Evolutionary conservation across 1,140 invertebrate genomes (phyloP).

Genomic region (Steinernema khuongi): DNA sequence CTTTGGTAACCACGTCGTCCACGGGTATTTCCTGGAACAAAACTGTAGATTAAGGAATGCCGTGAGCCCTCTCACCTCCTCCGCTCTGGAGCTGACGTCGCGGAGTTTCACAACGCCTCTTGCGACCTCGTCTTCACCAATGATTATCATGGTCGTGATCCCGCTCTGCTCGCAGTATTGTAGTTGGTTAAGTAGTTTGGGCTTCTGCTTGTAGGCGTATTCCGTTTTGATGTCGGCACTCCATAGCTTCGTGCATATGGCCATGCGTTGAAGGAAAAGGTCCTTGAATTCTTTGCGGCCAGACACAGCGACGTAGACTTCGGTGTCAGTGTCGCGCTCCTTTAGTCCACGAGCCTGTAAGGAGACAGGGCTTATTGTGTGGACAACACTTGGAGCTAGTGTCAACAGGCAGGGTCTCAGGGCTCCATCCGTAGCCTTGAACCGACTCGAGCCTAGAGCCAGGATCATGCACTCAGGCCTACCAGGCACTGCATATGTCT

Average conservation of each 20-base stretch:
- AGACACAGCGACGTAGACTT: slow-evolving; percentile 78
- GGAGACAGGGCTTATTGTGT: slow-evolving; percentile 17
- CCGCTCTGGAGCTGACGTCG: slow-evolving; percentile 59
- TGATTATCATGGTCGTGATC: slow-evolving; percentile 79
- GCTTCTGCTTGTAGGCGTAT: slow-evolving; percentile 75
- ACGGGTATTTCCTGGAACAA: background rate
- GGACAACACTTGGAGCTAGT: no score
- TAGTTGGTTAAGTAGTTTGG: slow-evolving; percentile 82
- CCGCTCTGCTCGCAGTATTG: slow-evolving; percentile 81
- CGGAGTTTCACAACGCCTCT: slow-evolving; percentile 77
- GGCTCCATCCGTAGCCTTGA: no score
- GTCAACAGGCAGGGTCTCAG: no score
- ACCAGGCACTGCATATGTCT: no score
- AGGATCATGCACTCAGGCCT: no score
- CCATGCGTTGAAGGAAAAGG: background rate
- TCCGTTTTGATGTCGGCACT: background rate
- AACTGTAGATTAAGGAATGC: background rate
- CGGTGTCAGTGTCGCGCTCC: no score
- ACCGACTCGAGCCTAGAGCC: no score
- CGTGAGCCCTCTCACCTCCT: slow-evolving; percentile 38
- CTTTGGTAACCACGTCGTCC: background rate
- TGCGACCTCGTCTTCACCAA: slow-evolving; percentile 85
- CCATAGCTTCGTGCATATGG: background rate
- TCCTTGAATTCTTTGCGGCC: background rate
- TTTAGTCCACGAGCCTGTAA: slow-evolving; percentile 9